Base-by-base conservation (phyloP, 2,888 invertebrate genomes). In the Chloroclystis v-ata region DNA sequence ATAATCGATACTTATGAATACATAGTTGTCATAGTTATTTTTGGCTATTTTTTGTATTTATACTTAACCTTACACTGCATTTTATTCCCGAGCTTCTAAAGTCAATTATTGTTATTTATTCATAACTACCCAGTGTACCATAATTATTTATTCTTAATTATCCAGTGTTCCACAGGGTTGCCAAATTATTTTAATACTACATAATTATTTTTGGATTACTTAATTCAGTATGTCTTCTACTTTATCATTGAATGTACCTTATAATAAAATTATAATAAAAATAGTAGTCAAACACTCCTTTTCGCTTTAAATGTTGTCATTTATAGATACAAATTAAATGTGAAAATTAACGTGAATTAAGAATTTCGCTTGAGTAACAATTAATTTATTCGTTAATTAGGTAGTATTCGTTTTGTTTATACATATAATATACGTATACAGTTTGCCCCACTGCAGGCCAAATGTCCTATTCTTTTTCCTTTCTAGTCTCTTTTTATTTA, bases 81-180 rank as follows among this genome's bases (percentile, higher is more conserved):
- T 40, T 49, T 54, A 52, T 66, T 72, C 68, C 69, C 64, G 79
- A 80, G 80, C 80, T 80, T 80, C 63, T 71, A 56, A 57, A 54
- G 80, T 80, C 80, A 80, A 80, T 80, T 81, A 78, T 56, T 54
- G 60, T 57, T 54, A 51, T 43, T 45, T 60, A 62, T 63, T 65
- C 59, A 48, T 63, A n/a, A n/a, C n/a, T n/a, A n/a, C n/a, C n/a
- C n/a, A n/a, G n/a, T n/a, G n/a, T n/a, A n/a, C n/a, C n/a, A n/a
- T n/a, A n/a, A n/a, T n/a, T n/a, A n/a, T n/a, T n/a, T n/a, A n/a
- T n/a, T n/a, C n/a, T n/a, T n/a, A n/a, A n/a, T n/a, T n/a, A 63
- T 59, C 62, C 61, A 61, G 61, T 67, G 60, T 64, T 51, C 56
- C 40, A 75, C 74, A 75, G 75, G 75, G 74, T 75, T 67, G 52